Evolutionary conservation across 2,797 vertebrate species (phyloP), one percentile per base, ranked within the genome.

Genomic region (Chromobotia macracanthus): DNA sequence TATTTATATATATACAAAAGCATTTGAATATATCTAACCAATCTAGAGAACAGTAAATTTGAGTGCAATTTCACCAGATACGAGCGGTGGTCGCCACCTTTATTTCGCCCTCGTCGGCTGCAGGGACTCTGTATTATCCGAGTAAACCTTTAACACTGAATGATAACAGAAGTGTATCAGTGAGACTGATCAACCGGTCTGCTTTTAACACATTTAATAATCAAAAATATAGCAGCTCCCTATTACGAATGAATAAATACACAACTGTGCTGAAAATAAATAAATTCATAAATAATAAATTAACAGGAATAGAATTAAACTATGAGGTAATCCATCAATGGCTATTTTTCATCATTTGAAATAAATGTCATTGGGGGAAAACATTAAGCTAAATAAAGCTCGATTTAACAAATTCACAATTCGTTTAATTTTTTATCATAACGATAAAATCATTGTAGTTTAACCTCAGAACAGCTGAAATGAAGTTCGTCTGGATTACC

Each of bases 51-150:
- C 81, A 80, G 69, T 80, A 75, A 74, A 75, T 82, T 83, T 90
- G 91, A 93, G 93, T 94, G 93, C 93, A 94, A 93, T 92, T 93
- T 90, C 58, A 88, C 93, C 92, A 90, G 89, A 92, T 89, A 93
- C 90, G 86, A 90, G 90, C 92, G 89, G 89, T 91, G 88, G 88
- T 90, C 88, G 87, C 83, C 88, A 92, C 89, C 85, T 86, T 90
- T 46, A 69, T 82, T 85, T 83, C 77, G 66, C 75, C 79, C 46
- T 72, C 74, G 84, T 84, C 87, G 88, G 84, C 88, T 86, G 73
- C 80, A 85, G 85, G 86, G 86, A 84, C 78, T 80, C 86, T 86
- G 86, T 73, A 9, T 53, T 76, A 46, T 91, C 79, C 86, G 84
- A 87, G 86, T 89, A 91, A 85, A 88, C 66, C 80, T 88, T 87